Evolutionary conservation across 1,140 invertebrate genomes (phyloP), one percentile per base, ranked within the genome.

Genomic region (Mactra quadrangularis): DNA sequence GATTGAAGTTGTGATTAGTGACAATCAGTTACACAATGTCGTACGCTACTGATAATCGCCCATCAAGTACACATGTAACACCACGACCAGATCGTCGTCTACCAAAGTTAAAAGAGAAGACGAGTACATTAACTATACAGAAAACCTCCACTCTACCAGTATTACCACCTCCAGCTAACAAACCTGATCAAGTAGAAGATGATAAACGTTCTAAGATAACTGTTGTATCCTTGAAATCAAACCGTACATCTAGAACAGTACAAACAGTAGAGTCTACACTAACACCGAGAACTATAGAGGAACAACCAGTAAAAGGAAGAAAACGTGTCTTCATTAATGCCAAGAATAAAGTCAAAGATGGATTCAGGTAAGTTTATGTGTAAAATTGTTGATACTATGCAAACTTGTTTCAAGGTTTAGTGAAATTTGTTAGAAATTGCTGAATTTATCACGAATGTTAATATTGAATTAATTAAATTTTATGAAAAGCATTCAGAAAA

Each of bases 131-230:
- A 6, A 50, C 27, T 15, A 41, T 41, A 41, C 64, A 41, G 3
- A 50, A 50, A 15, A 47, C 64, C 6, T 6, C 19, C 3, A 41
- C 47, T 27, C 3, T 9, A 31, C 41, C 64, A 11, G 64, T 68
- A 52, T 41, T 68, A 1, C 64, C 64, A 3, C 64, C 64, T 1
- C n/a, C 64, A 25, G 62, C 62, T 27, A 27, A 47, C 19, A 57
- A 47, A 41, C 50, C 64, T 9, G 47, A 45, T 25, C 68, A 47
- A 19, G 66, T 71, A 1, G 77, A 81, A 25, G 77, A 81, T 45
- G 77, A 81, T 25, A 17, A 50, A 9, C 47, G 66, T 29, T 81
- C 77, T 11, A 81, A 81, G 35, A 81, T 81, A 6, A 81, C 77
- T 22, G 77, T 81, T 1, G 55, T 81, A 15, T 81, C 77, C 1